Base-by-base conservation (phyloP, 2,113 vertebrate species). In the Pitta sordida region DNA sequence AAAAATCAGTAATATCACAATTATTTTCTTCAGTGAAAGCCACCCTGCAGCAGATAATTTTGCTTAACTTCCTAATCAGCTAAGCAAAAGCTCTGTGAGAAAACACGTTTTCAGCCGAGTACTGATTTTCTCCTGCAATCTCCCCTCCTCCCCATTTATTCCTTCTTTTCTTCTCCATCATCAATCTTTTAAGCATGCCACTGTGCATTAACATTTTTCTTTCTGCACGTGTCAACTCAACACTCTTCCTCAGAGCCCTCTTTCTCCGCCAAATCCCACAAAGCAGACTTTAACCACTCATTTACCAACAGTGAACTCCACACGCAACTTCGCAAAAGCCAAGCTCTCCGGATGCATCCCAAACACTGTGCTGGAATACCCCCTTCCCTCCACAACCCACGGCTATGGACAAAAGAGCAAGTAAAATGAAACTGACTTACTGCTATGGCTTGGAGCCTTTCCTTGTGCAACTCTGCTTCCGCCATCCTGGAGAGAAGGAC, bases 361-460 rank as follows among this genome's bases (percentile, higher is more conserved):
- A 77, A 91, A 48, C 94, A 60, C 92, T 27, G 46, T 64, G 86
- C 63, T 8, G 52, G 96, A 94, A 93, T 58, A 80, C 44, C 27
- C 53, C 9, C 73, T 77, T 93, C 92, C 73, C 75, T 21, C 71
- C 15, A 20, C 83, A 58, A 65, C 74, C 94, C 89, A 13, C 62
- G 7, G 26, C 48, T 32, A 75, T 49, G 86, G 94, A 96, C 95
- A 96, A 98, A 93, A 96, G 89, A 96, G 56, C 92, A 87, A 97
- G 70, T 82, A 94, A 96, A 96, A 97, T 69, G 88, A 95, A 95
- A 97, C 83, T 80, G 98, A 99, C 99, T 99, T 98, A 99, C 99
- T 98, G 99, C 98, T 97, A 99, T 98, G 95, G 99, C 99, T 98
- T 99, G 99, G 94, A 99, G 98, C 97, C 99, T 98, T 97, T 99